These are phyloP conservation scores for Phrynocephalus versicolor DNA, from an alignment of 2,113 vertebrate genomes.

Conservation along the genomic window DNA sequence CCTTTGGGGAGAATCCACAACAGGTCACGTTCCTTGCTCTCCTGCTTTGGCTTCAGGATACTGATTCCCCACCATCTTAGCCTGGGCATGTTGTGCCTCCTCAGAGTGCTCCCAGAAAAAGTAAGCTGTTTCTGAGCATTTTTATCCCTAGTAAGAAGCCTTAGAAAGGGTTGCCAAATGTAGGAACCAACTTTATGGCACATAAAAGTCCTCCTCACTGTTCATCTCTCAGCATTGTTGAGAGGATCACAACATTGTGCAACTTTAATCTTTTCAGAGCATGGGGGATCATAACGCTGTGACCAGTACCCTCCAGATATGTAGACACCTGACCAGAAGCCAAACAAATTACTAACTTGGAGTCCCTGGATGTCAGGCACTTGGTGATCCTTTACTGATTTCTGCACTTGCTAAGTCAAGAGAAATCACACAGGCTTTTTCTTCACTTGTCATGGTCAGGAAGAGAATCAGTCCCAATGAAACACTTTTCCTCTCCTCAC, in stretches of 20 bases:
- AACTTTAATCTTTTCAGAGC: no score
- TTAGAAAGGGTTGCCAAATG: no score
- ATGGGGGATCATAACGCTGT: no score
- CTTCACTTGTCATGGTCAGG: not conserved
- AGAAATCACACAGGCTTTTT: not conserved
- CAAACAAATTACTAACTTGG: not conserved
- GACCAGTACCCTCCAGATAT: not conserved
- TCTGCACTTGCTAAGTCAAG: not conserved
- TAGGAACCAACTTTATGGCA: not conserved
- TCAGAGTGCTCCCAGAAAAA: no score
- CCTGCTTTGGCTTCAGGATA: no score
- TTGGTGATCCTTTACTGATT: not conserved
- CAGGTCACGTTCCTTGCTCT: no score
- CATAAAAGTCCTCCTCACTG: not conserved
- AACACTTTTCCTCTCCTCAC: not conserved
- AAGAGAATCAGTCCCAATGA: not conserved
- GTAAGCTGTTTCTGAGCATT: no score
- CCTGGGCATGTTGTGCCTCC: no score
- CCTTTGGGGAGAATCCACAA: no score
- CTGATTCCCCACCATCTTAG: no score
- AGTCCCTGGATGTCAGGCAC: no score
- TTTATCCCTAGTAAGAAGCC: no score
- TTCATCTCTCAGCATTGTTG: not conserved
- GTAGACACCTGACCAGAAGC: not conserved
- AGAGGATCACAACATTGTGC: not conserved